Conservation (phyloP, 2,888 invertebrate species). For the Drosophila austrosaltans region DNA sequence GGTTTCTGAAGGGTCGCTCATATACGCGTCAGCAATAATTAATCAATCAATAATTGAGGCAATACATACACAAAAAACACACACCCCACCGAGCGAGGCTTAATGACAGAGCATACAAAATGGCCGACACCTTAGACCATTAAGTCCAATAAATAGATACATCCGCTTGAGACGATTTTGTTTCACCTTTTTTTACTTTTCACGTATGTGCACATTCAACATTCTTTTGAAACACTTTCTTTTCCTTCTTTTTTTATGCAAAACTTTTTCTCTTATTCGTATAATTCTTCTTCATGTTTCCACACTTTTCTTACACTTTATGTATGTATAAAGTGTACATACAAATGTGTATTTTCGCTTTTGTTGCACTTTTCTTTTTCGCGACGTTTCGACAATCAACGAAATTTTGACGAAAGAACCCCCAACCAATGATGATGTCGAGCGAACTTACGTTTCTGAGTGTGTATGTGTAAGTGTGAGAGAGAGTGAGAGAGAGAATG, state of each 20-base stretch:
- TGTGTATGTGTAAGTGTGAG: not conserved
- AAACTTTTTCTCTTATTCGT: slow-evolving; percentile 49
- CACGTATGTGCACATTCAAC: not conserved
- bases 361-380: slow-evolving; percentile 46
- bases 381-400: slow-evolving; percentile 47
- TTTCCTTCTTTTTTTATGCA: slow-evolving; percentile 34
- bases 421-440: slow-evolving; percentile 3
- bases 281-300: slow-evolving; percentile 52
- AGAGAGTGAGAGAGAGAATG: not conserved
- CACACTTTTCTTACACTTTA: slow-evolving; percentile 39
- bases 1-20: slow-evolving; percentile 71
- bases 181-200: slow-evolving; percentile 21
- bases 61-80: slow-evolving; percentile 40
- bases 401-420: slow-evolving; percentile 6
- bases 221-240: slow-evolving; percentile 59
- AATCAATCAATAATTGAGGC: slow-evolving; percentile 82
- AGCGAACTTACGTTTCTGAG: not conserved
- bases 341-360: slow-evolving; percentile 18
- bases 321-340: not conserved
- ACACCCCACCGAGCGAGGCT: slow-evolving; percentile 28
- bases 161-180: slow-evolving; percentile 62
- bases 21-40: slow-evolving; percentile 83
- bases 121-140: slow-evolving; percentile 73
- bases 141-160: slow-evolving; percentile 55
- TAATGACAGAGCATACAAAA: slow-evolving; percentile 70